Conservation (phyloP, 2,888 invertebrate genomes). For the Eupithecia tripunctaria region DNA sequence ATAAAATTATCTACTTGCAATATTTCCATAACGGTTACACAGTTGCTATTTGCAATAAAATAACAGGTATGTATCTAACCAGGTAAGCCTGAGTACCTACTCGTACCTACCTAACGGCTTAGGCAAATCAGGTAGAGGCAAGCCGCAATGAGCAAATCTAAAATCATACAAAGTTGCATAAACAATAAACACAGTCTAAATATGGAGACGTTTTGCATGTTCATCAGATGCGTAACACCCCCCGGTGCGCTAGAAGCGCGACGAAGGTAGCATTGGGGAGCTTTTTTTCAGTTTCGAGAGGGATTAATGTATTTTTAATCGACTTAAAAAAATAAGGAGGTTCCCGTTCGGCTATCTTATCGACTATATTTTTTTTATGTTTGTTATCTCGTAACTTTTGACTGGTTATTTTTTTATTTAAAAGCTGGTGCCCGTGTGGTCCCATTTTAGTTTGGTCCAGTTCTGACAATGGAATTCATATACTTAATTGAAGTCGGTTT, state of each 20-base stretch:
- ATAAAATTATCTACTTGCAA: neutral
- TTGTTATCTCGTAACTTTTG: too few relatives aligned
- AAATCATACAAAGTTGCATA: conserved; percentile 11
- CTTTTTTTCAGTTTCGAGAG: neutral
- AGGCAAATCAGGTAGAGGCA: conserved; percentile 25
- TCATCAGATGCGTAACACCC: neutral
- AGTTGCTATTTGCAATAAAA: conserved; percentile 1
- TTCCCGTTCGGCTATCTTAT: too few relatives aligned
- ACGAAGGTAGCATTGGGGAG: neutral
- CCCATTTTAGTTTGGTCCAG: too few relatives aligned
- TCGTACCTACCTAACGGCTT: conserved; percentile 6
- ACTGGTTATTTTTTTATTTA: too few relatives aligned
- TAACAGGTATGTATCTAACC: conserved; percentile 4
- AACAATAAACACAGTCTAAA: neutral
- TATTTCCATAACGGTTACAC: neutral
- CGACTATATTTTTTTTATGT: too few relatives aligned
- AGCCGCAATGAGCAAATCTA: conserved; percentile 11
- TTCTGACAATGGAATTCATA: too few relatives aligned
- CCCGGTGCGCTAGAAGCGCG: neutral
- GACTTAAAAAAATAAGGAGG: too few relatives aligned
- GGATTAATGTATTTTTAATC: too few relatives aligned
- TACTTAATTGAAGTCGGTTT: too few relatives aligned
- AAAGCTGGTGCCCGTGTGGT: too few relatives aligned
- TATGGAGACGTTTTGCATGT: neutral
- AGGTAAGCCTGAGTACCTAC: neutral